A percentile compares a stretch with the other conserved stretches of the same genome.
Evolutionary conservation across 1,140 invertebrate species (phyloP).

Genomic region (Ctenoplectra terminalis): DNA sequence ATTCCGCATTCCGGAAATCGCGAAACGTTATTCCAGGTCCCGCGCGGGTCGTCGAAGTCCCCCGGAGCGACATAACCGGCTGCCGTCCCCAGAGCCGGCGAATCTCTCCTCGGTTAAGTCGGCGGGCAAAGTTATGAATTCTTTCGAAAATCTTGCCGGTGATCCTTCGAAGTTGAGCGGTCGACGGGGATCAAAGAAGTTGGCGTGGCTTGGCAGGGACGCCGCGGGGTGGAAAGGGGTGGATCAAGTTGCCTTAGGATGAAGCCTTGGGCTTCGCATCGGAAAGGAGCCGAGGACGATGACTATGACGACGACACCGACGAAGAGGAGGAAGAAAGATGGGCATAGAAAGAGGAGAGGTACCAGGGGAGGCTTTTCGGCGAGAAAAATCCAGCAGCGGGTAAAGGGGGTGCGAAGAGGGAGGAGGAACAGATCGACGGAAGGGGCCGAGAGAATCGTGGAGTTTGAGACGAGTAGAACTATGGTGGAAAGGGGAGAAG

Average conservation of each 20-base stretch:
- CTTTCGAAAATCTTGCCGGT: slow-evolving; percentile 78
- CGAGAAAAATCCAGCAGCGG: slow-evolving; percentile 53
- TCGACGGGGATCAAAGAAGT: slow-evolving; percentile 80
- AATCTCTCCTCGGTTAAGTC: slow-evolving; percentile 61
- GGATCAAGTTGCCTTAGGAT: slow-evolving; percentile 75
- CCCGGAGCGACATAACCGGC: slow-evolving; percentile 50
- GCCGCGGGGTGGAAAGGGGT: slow-evolving; percentile 68
- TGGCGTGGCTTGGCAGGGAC: slow-evolving; percentile 53
- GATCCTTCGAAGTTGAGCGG: slow-evolving; percentile 78
- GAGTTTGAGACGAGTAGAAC: slow-evolving; percentile 61
- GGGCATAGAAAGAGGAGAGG: slow-evolving; percentile 39
- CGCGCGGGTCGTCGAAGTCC: slow-evolving; percentile 30
- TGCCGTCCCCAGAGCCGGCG: slow-evolving; percentile 33
- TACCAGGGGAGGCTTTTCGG: slow-evolving; percentile 54
- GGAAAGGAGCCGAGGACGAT: slow-evolving; percentile 43
- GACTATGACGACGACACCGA: slow-evolving; percentile 52
- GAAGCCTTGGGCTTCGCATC: no score
- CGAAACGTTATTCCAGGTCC: slow-evolving; percentile 30
- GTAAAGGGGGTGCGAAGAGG: slow-evolving; percentile 11
- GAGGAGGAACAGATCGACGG: slow-evolving; percentile 51
- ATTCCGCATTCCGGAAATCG: slow-evolving; percentile 50
- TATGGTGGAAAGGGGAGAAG: slow-evolving; percentile 50
- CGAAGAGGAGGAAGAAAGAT: not conserved
- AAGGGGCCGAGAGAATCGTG: slow-evolving; percentile 65
- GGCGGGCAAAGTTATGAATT: slow-evolving; percentile 78